phyloP scores from a whole-genome alignment of 2,797 vertebrate species.

The Lerista edwardsae region DNA sequence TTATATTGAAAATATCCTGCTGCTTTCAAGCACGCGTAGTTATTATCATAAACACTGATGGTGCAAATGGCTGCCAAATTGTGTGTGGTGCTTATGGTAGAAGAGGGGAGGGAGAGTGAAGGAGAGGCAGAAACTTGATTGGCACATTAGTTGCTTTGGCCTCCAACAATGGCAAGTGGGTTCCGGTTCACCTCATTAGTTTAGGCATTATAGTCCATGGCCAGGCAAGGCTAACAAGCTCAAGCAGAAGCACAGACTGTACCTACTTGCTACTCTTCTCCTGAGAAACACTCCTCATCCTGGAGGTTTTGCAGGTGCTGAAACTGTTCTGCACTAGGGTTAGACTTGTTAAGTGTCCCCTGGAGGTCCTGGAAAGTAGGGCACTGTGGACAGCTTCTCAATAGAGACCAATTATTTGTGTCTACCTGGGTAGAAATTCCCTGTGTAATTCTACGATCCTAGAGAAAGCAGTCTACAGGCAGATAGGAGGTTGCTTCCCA shows the following conservation, averaged over 20 bases:
- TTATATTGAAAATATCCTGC: slow-evolving; percentile 73
- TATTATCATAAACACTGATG: slow-evolving; percentile 74
- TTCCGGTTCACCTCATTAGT: not conserved
- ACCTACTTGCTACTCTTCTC: not conserved
- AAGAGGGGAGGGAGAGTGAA: not conserved
- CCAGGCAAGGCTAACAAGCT: not conserved
- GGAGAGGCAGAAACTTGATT: slow-evolving; percentile 47
- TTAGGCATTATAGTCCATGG: not conserved
- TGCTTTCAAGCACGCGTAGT: slow-evolving; percentile 72
- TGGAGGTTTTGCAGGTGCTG: not conserved
- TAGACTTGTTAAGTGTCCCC: not conserved
- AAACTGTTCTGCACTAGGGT: not conserved
- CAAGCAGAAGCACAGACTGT: not conserved
- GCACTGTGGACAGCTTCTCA: not conserved
- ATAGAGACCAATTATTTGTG: slow-evolving; percentile 22
- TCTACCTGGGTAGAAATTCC: not conserved
- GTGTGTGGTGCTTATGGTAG: slow-evolving; percentile 55
- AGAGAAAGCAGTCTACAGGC: not conserved
- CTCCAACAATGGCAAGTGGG: not conserved
- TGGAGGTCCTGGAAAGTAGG: not conserved
- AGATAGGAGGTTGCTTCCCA: not conserved
- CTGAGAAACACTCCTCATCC: not conserved
- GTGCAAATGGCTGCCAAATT: slow-evolving; percentile 69
- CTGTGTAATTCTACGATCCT: not conserved
- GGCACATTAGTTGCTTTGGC: not conserved